Conservation (phyloP, 2,113 vertebrate genomes). For the Alouatta palliata region DNA sequence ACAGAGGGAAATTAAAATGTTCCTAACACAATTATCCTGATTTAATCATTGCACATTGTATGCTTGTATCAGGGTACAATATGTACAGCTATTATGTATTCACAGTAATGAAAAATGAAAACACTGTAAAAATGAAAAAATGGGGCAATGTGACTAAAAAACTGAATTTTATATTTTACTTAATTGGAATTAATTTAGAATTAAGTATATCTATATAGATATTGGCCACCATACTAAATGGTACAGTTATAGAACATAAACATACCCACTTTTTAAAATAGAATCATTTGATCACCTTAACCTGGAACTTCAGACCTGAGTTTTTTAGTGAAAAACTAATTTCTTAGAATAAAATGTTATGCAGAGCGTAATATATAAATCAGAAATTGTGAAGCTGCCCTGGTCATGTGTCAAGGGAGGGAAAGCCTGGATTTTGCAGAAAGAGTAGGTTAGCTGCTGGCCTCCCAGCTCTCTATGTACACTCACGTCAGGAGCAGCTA, state of each 20-base stretch:
- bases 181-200: background rate
- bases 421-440: background rate
- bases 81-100: background rate
- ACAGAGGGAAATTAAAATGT: background rate
- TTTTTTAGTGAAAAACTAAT: background rate
- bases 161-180: background rate
- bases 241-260: background rate
- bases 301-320: background rate
- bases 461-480: background rate
- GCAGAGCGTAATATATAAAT: background rate
- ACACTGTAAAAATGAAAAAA: background rate
- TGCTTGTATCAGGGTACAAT: background rate
- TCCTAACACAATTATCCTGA: background rate
- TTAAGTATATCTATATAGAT: background rate
- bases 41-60: background rate
- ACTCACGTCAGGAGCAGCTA: accelerated
- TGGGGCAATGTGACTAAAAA: background rate
- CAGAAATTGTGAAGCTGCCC: background rate
- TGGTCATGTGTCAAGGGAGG: background rate
- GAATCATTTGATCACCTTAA: background rate
- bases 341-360: background rate
- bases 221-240: background rate
- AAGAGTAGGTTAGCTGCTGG: background rate
- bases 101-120: background rate
- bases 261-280: background rate